A percentile compares a stretch with the other conserved stretches of the same genome.
phyloP scores from a whole-genome alignment of 2,888 invertebrate genomes.

The Machimus rusticus region DNA sequence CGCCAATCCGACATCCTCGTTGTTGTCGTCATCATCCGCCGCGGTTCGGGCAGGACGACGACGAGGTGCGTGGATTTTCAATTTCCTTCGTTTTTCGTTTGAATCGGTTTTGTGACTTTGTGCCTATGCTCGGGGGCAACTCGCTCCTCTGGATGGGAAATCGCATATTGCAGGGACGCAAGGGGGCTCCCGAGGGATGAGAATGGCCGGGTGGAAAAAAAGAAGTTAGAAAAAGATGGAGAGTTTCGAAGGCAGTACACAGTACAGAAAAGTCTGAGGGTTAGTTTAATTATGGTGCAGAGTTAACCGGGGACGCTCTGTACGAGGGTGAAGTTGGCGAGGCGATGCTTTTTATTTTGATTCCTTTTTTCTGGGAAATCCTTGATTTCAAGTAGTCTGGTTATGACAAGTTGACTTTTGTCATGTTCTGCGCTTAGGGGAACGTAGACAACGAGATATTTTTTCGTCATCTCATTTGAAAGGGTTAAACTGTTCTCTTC shows the following conservation, averaged over 20 bases:
- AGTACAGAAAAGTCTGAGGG: conserved; percentile 26
- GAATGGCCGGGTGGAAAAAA: conserved; percentile 6
- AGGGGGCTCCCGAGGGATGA: background rate
- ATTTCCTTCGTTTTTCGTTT: conserved; percentile 36
- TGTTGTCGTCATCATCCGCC: background rate
- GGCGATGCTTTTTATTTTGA: conserved; percentile 41
- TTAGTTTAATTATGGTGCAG: conserved; percentile 40
- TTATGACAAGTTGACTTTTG: conserved; percentile 46
- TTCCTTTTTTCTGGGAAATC: conserved; percentile 44
- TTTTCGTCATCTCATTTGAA: conserved; percentile 30
- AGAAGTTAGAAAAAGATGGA: conserved; percentile 39
- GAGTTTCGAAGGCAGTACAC: background rate
- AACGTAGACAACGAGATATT: conserved; percentile 38
- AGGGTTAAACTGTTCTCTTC: conserved; percentile 33
- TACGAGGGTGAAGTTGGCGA: conserved; percentile 36
- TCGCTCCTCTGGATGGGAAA: background rate
- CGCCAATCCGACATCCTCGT: background rate
- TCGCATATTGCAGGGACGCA: background rate
- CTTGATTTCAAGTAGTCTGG: conserved; percentile 47
- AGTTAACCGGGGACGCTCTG: conserved; percentile 20
- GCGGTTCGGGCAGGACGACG: background rate
- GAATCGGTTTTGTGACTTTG: conserved; percentile 37
- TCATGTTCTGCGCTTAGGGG: conserved; percentile 38
- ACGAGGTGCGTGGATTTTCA: conserved; percentile 35
- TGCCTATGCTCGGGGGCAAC: conserved; percentile 18